phyloP scores from a whole-genome alignment of 2,797 vertebrate genomes.

The Pseudomugil tenellus region DNA sequence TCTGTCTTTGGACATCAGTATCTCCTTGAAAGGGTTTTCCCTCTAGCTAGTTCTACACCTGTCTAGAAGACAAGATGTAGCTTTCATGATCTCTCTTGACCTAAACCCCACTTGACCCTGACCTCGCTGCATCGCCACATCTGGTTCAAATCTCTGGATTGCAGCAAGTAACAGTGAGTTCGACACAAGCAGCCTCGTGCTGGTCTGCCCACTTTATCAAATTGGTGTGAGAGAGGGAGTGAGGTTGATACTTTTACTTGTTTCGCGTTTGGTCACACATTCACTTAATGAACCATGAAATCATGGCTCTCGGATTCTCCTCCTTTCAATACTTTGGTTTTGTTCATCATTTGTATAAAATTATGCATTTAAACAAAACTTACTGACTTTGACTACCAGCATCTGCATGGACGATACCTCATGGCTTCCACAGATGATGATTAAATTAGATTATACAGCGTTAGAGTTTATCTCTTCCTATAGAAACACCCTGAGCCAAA shows the following conservation, averaged over 20 bases:
- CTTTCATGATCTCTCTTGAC: slow-evolving; percentile 52
- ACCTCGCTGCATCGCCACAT: slow-evolving; percentile 60
- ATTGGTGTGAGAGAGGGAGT: slow-evolving; percentile 6
- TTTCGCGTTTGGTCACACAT: background rate
- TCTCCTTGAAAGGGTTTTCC: slow-evolving; percentile 8
- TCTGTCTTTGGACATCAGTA: slow-evolving; percentile 25
- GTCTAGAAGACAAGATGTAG: slow-evolving; percentile 33
- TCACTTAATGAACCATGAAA: slow-evolving; percentile 1
- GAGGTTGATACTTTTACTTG: slow-evolving; percentile 2
- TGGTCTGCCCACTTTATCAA: slow-evolving; percentile 17
- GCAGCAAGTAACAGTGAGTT: slow-evolving; percentile 36
- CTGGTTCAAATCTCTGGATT: slow-evolving; percentile 62
- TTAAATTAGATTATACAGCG: slow-evolving; percentile 19
- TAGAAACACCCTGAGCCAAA: slow-evolving; percentile 11
- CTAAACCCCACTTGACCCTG: slow-evolving; percentile 44
- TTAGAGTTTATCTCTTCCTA: slow-evolving; percentile 16
- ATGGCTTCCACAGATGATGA: slow-evolving; percentile 4
- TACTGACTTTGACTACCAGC: background rate
- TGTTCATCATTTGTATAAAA: background rate
- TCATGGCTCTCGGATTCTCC: slow-evolving; percentile 3
- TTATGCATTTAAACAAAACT: too few species aligned
- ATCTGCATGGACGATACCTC: slow-evolving; percentile 12
- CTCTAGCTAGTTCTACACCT: slow-evolving; percentile 45
- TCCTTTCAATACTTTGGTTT: slow-evolving; percentile 1
- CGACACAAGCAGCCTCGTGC: slow-evolving; percentile 16